A percentile compares a stretch with the other conserved stretches of the same genome.
Conservation (phyloP, 2,797 vertebrate species). For the Lates japonicus region DNA sequence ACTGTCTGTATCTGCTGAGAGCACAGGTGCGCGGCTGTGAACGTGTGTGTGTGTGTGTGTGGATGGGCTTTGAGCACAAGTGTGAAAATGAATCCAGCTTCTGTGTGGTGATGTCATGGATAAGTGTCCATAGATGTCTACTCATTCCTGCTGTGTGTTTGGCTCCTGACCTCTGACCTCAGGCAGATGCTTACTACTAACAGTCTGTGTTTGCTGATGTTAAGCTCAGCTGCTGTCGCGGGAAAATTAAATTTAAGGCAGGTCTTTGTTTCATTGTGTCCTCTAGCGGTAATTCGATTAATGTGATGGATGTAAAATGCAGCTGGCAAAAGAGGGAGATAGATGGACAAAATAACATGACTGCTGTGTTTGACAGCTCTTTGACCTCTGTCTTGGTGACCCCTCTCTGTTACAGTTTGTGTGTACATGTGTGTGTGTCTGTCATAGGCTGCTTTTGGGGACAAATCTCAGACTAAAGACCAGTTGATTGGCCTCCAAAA, state of each 20-base stretch:
- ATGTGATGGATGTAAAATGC: not conserved
- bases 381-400: not conserved
- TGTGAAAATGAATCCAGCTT: slow-evolving; percentile 8
- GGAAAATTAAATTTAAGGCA: slow-evolving; percentile 7
- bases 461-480: too few species aligned
- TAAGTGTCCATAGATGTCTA: not conserved
- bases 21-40: slow-evolving; percentile 25
- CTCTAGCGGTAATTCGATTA: not conserved
- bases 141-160: not conserved
- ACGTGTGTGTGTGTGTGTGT: not conserved
- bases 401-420: not conserved
- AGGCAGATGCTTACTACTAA: not conserved
- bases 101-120: not conserved
- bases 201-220: not conserved
- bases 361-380: slow-evolving; percentile 7
- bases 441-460: too few species aligned
- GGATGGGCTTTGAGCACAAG: not conserved
- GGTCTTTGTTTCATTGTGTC: not conserved
- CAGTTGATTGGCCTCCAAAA: too few species aligned
- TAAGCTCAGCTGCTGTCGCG: slow-evolving; percentile 15
- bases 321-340: too few species aligned
- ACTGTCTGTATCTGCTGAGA: not conserved
- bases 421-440: not conserved
- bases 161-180: slow-evolving; percentile 40
- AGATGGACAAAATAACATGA: not conserved